Percentiles rank a stretch among this genome's conserved stretches.
phyloP scores from a whole-genome alignment of 2,888 invertebrate genomes.

The Parelbella ahira region DNA sequence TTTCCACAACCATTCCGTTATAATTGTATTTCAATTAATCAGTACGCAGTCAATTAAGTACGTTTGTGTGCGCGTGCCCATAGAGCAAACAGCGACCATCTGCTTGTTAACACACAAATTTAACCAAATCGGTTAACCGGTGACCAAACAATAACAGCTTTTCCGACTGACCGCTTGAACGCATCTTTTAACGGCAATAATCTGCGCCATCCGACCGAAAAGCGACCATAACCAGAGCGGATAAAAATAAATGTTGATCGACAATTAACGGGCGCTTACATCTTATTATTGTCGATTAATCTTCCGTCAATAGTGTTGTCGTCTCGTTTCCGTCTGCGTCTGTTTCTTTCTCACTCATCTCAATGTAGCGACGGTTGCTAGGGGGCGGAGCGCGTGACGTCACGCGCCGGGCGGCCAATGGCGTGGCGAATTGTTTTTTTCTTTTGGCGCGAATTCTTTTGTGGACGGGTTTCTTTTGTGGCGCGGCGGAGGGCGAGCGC shows the following conservation, averaged over 20 bases:
- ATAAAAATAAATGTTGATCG: too few species aligned
- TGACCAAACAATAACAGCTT: constrained; percentile 80
- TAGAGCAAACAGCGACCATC: constrained; percentile 57
- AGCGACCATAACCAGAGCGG: too few species aligned
- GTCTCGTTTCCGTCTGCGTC: constrained; percentile 57
- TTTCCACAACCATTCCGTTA: neutral
- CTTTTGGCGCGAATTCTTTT: constrained; percentile 53
- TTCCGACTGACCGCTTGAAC: constrained; percentile 65
- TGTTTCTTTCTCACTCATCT: constrained; percentile 68
- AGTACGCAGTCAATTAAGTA: constrained; percentile 59
- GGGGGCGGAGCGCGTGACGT: constrained; percentile 75
- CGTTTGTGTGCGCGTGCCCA: constrained; percentile 39
- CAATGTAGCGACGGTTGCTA: constrained; percentile 76
- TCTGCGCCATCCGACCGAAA: constrained; percentile 28
- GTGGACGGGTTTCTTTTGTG: constrained; percentile 62
- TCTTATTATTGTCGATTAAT: constrained; percentile 30
- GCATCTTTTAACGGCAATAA: constrained; percentile 24
- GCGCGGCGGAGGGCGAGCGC: too few species aligned
- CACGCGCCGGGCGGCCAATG: constrained; percentile 63
- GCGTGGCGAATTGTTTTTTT: constrained; percentile 53
- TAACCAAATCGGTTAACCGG: constrained; percentile 80
- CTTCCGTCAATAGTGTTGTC: constrained; percentile 52
- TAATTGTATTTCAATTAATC: constrained; percentile 50
- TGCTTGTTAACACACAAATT: constrained; percentile 76
- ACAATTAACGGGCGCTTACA: constrained; percentile 24